Evolutionary conservation across 2,113 vertebrate species (phyloP).

Genomic region (Carlito syrichta): DNA sequence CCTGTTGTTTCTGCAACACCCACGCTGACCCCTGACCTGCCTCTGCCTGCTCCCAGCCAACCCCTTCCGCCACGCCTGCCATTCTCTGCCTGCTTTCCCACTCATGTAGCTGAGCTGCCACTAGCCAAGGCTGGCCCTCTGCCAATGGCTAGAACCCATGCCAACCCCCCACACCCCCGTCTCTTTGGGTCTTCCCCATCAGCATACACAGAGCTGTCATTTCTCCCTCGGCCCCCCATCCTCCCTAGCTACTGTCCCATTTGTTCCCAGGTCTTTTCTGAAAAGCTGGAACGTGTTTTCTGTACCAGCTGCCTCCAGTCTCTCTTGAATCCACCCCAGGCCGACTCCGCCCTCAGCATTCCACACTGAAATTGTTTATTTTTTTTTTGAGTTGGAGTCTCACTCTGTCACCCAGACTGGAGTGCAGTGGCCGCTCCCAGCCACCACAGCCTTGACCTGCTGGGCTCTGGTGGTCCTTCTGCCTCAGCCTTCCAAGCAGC

Average conservation of each 20-base stretch:
- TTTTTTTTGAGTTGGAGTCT: no score
- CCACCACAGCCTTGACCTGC: no score
- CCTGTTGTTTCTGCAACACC: neutral
- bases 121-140: neutral
- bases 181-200: neutral
- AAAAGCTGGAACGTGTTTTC: neutral
- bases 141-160: accelerated
- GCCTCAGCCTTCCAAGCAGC: no score
- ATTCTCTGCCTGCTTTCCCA: neutral
- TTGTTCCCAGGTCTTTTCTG: neutral
- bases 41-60: neutral
- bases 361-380: neutral
- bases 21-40: neutral
- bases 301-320: neutral
- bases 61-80: neutral
- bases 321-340: neutral
- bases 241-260: neutral
- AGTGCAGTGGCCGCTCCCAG: no score
- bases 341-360: neutral
- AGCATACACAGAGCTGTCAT: neutral
- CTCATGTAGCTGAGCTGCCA: neutral
- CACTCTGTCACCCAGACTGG: no score
- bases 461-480: no score
- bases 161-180: neutral
- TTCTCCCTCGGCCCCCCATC: neutral